Conservation (phyloP, 1,140 invertebrate species). For the Sycobia sp. region DNA sequence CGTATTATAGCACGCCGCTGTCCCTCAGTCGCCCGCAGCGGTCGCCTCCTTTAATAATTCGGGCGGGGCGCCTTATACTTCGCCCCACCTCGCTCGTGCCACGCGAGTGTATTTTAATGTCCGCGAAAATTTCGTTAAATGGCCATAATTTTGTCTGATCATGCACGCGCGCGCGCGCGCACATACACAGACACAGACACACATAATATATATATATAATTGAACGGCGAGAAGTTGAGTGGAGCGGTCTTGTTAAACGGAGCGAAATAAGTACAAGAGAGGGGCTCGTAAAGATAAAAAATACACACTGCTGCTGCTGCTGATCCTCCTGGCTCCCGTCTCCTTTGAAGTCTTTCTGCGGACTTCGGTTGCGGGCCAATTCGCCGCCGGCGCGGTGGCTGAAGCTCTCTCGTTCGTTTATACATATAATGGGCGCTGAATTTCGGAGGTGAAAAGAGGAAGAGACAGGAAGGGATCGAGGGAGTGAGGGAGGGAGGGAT, state of each 20-base stretch:
- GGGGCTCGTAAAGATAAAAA: constrained; percentile 34
- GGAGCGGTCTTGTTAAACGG: constrained; percentile 11
- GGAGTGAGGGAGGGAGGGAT: no score
- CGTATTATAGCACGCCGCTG: no score
- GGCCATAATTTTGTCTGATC: constrained; percentile 21
- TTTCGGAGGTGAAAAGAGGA: background rate
- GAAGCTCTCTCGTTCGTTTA: no score
- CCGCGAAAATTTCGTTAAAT: constrained; percentile 28
- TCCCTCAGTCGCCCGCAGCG: no score
- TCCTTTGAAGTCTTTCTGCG: constrained; percentile 19
- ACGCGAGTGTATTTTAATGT: no score
- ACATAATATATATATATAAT: no score
- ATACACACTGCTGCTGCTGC: constrained; percentile 13
- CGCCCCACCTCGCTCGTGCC: no score
- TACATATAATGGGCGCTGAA: constrained; percentile 11
- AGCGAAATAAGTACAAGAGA: constrained; percentile 24
- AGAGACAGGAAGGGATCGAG: background rate
- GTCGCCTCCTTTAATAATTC: constrained; percentile 4
- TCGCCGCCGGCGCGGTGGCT: background rate
- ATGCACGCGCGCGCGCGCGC: no score
- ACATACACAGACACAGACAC: background rate
- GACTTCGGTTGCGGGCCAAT: constrained; percentile 5
- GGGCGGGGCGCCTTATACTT: constrained; percentile 3
- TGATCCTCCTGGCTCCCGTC: no score
- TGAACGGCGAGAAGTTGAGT: no score